Conservation (phyloP, 2,888 invertebrate species). For the Nemurella pictetii region DNA sequence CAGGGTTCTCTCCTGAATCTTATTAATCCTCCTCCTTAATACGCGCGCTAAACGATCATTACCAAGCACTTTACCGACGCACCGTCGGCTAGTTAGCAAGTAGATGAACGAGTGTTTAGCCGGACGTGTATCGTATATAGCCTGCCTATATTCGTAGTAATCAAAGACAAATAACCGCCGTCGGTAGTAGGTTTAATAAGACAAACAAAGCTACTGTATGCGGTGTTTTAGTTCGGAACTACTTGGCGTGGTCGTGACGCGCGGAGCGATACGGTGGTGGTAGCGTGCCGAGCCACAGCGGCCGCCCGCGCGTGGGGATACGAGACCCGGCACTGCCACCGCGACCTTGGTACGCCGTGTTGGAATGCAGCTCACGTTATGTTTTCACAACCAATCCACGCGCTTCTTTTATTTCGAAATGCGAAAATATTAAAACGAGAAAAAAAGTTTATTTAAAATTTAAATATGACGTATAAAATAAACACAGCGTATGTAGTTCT, state of each 20-base stretch:
- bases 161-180: neutral
- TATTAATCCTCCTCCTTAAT: neutral
- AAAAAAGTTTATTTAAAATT: too few species aligned
- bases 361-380: too few species aligned
- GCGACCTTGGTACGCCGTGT: neutral
- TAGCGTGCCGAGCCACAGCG: neutral
- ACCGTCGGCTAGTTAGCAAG: neutral
- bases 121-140: too few species aligned
- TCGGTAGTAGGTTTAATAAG: neutral
- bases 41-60: neutral
- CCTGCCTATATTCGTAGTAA: neutral
- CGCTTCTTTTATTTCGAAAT: too few species aligned
- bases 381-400: too few species aligned
- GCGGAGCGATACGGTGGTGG: neutral
- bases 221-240: neutral
- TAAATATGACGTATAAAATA: too few species aligned
- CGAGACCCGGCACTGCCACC: neutral
- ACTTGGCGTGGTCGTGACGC: neutral
- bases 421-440: too few species aligned
- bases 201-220: neutral
- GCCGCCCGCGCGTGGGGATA: neutral
- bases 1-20: neutral
- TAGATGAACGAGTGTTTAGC: neutral
- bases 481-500: too few species aligned
- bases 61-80: neutral